Percentiles rank a stretch among this genome's conserved stretches.
phyloP scores from a whole-genome alignment of 2,113 vertebrate genomes.

The Neomonachus schauinslandi region DNA sequence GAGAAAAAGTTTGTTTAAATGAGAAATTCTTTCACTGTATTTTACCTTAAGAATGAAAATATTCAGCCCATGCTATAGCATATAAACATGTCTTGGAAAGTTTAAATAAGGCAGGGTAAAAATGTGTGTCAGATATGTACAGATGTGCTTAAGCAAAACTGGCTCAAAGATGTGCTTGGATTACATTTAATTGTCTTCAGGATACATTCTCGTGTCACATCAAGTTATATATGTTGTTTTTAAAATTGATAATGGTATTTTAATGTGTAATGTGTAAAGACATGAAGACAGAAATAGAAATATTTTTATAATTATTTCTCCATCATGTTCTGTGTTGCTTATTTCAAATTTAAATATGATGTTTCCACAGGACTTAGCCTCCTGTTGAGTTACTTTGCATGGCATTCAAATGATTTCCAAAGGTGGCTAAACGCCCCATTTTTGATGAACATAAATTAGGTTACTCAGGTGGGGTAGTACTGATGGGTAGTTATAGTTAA shows the following conservation, averaged over 20 bases:
- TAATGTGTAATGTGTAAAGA: neutral
- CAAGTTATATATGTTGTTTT: constrained; percentile 43
- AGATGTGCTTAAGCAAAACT: constrained; percentile 32
- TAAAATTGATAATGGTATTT: constrained; percentile 23
- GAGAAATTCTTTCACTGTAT: neutral
- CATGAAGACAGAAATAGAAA: neutral
- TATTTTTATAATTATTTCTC: constrained; percentile 42
- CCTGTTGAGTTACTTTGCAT: neutral
- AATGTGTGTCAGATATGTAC: neutral
- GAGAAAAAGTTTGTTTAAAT: neutral
- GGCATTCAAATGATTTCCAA: neutral
- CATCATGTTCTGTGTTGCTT: neutral
- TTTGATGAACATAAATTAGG: neutral
- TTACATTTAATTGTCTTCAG: constrained; percentile 43
- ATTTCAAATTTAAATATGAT: constrained; percentile 51
- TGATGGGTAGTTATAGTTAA: neutral
- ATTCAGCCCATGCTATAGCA: neutral
- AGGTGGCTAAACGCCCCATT: neutral
- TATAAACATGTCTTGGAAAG: neutral
- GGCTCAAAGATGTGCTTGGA: constrained; percentile 25
- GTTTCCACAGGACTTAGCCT: neutral
- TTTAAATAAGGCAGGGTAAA: neutral
- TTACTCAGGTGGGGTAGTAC: neutral
- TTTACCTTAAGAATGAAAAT: constrained; percentile 40
- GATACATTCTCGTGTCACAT: constrained; percentile 37